Evolutionary conservation across 92 coral and sea anemone species (phyloP), one percentile per base, ranked within the genome.

Genomic region (Epizoanthus scotinus): DNA sequence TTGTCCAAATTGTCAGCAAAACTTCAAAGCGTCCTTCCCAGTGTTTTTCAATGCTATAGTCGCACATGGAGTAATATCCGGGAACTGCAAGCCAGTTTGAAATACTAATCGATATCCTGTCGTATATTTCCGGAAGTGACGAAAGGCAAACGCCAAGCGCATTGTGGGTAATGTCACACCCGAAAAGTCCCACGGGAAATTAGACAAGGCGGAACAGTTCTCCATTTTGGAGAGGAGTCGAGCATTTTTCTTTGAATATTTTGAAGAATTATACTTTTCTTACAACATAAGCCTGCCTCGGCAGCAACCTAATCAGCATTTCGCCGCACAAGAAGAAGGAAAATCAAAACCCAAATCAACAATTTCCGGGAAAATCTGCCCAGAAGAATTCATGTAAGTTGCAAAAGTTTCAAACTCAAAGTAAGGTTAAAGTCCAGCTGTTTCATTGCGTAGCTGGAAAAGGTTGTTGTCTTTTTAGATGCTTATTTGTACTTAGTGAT

Each of bases 291-390:
- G 86, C 67, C 97, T 92, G 97, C 97, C 87, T 77, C 90, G 97
- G 97, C 97, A 92, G 97, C 93, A 83, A 90, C 78, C 79, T 64
- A 69, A 57, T 67, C 87, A 92, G 91, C 86, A 92, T 92, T 92
- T 92, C 97, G 90, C 97, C 97, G 87, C 93, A 92, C 91, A 91
- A 89, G 91, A 87, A 90, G 86, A 92, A 92, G 78, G 97, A 90
- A 85, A 92, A 87, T 54, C 93, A 92, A 78, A 84, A 87, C 83
- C 88, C 94, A 49, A 92, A 87, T 78, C 97, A 90, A 79, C 91
- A 92, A 42, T 70, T 90, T 82, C 90, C 94, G 83, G 97, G 97
- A 90, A 92, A 92, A 84, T 70, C 84, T 82, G 80, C 86, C 79
- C 81, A 19, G 44, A 90, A 87, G 78, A 91, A 90, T 75, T 93